Percentiles rank a stretch among this genome's conserved stretches.
Conservation (phyloP, 1,140 invertebrate genomes). For the Temnothorax longispinosus region DNA sequence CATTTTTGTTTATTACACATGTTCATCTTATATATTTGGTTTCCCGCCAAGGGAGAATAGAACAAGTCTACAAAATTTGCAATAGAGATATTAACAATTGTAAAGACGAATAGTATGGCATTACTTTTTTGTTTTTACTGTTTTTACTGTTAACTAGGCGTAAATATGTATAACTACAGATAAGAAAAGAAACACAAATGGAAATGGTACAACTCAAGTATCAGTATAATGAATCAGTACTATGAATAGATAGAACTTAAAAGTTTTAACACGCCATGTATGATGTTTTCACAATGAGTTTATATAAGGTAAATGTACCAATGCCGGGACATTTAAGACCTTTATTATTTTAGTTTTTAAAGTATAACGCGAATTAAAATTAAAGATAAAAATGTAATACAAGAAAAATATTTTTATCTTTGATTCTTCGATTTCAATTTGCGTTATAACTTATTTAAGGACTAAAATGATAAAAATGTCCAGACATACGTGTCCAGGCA, state of each 20-base stretch:
- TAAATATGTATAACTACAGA: background rate
- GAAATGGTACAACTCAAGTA: background rate
- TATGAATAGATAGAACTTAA: background rate
- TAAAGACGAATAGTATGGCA: background rate
- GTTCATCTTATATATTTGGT: background rate
- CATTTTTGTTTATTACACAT: background rate
- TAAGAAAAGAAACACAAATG: background rate
- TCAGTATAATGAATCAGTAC: background rate
- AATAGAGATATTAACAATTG: background rate
- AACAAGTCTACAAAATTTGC: slow-evolving; percentile 5
- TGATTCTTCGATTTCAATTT: no score
- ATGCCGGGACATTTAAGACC: no score
- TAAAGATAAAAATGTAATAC: no score
- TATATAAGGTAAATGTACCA: background rate
- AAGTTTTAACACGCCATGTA: background rate
- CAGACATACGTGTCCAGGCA: no score
- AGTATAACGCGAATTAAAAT: no score
- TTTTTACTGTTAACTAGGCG: background rate
- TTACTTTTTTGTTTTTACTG: background rate
- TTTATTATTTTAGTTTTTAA: no score
- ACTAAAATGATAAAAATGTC: no score
- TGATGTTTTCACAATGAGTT: background rate
- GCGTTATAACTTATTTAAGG: no score
- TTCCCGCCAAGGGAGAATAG: background rate
- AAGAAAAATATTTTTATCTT: no score